Evolutionary conservation across 2,113 vertebrate genomes (phyloP).

Genomic region (Brevimyrus niger): DNA sequence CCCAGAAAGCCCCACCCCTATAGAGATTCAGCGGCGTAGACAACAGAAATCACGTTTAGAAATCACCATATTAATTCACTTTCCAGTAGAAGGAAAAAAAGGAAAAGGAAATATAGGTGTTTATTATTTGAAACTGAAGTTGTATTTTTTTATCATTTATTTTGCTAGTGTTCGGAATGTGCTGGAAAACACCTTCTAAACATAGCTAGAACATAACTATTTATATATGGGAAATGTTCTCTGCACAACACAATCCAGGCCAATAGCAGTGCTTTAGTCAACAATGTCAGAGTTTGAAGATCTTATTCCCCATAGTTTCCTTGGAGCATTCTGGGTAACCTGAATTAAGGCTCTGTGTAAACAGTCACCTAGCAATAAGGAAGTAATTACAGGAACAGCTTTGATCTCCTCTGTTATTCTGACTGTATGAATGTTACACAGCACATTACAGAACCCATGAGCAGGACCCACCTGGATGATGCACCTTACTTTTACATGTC

Average conservation of each 20-base stretch:
- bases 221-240: not conserved
- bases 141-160: not conserved
- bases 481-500: not conserved
- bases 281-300: not conserved
- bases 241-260: not conserved
- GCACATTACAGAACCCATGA: not conserved
- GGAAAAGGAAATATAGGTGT: not conserved
- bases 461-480: too few relatives aligned
- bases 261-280: not conserved
- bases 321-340: not conserved
- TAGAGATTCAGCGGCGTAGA: slow-evolving; percentile 18
- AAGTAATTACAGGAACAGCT: not conserved
- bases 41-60: not conserved
- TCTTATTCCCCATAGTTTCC: not conserved
- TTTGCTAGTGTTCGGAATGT: not conserved
- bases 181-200: not conserved
- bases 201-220: not conserved
- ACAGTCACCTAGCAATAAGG: not conserved
- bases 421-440: not conserved
- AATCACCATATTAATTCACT: not conserved
- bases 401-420: not conserved
- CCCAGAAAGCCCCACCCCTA: not conserved
- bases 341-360: not conserved
- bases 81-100: not conserved
- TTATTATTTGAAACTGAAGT: not conserved